Conservation (phyloP, 1,140 invertebrate species). For the Drosophila tsacasi region DNA sequence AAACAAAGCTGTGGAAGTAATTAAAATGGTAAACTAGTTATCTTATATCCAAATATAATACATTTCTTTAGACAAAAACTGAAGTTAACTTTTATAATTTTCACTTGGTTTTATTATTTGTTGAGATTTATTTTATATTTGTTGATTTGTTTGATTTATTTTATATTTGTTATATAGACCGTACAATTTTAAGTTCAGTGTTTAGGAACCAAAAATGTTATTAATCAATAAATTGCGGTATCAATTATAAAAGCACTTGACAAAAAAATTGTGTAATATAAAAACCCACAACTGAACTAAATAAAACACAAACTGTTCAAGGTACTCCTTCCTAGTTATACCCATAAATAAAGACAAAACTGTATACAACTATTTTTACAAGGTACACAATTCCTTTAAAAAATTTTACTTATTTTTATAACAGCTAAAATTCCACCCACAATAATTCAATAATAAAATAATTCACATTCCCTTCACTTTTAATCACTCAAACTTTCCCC, state of each 20-base stretch:
- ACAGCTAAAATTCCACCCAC: background rate
- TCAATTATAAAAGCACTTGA: slow-evolving; percentile 8
- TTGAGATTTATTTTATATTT: too few species aligned
- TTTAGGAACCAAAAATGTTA: background rate
- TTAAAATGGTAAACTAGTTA: background rate
- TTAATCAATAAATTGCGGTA: slow-evolving; percentile 23
- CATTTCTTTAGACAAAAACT: background rate
- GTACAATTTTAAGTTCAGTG: background rate
- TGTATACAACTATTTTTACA: background rate
- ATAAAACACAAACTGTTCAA: background rate
- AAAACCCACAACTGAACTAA: too few species aligned
- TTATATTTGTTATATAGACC: background rate
- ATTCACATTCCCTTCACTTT: background rate
- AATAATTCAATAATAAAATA: background rate
- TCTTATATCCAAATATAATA: too few species aligned
- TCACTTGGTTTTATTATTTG: too few species aligned
- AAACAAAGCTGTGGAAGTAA: background rate
- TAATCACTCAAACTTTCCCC: slow-evolving; percentile 17
- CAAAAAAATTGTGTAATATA: background rate
- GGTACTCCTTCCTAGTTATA: background rate
- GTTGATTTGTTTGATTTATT: background rate
- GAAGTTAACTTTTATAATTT: too few species aligned
- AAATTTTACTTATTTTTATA: too few species aligned
- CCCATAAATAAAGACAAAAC: background rate
- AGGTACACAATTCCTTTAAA: too few species aligned